Percentiles rank a stretch among this genome's conserved stretches.
phyloP scores from a whole-genome alignment of 2,113 vertebrate species.

The Syrmaticus mikado region DNA sequence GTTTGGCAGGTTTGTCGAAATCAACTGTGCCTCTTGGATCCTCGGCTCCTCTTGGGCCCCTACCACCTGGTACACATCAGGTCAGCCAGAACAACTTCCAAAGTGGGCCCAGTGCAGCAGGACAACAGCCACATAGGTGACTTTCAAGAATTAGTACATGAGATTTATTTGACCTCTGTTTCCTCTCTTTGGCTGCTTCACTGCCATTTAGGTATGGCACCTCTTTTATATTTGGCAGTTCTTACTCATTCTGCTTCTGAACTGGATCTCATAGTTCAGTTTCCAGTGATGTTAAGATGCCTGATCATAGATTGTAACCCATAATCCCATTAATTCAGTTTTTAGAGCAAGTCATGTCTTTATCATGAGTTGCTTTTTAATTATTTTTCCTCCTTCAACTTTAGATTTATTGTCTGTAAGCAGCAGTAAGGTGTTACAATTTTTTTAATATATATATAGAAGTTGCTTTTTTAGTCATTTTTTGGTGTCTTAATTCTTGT shows the following conservation, averaged over 20 bases:
- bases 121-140: conserved; percentile 83
- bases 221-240: not conserved
- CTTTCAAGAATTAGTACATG: not conserved
- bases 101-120: conserved; percentile 70
- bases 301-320: not conserved
- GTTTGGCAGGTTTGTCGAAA: conserved; percentile 83
- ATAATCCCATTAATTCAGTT: not conserved
- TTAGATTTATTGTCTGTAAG: not conserved
- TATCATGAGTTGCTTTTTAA: not conserved
- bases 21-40: conserved; percentile 75
- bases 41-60: conserved; percentile 68
- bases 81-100: conserved; percentile 78
- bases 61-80: conserved; percentile 67
- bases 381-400: not conserved
- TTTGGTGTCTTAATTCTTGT: not conserved
- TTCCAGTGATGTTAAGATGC: not conserved
- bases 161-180: not conserved
- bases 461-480: not conserved
- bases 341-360: not conserved
- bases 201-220: not conserved
- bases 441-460: not conserved
- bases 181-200: not conserved
- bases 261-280: not conserved
- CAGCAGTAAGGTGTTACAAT: not conserved
- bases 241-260: not conserved